Percentiles rank a stretch among this genome's conserved stretches.
Evolutionary conservation across 1,140 invertebrate species (phyloP).

Genomic region (Ceratosolen solmsi): DNA sequence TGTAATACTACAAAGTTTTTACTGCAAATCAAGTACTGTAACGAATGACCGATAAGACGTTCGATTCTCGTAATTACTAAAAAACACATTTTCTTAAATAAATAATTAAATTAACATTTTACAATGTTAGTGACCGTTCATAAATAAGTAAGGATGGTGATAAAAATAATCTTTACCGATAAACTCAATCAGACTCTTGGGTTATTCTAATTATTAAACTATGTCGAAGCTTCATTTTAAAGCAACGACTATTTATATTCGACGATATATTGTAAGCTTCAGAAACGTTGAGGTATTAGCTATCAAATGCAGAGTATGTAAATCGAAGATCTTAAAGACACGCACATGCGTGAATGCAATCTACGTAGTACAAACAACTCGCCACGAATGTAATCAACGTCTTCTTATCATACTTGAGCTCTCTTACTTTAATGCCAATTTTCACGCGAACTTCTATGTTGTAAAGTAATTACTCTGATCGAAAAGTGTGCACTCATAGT

Average conservation of each 20-base stretch:
- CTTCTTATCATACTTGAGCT: constrained; percentile 18
- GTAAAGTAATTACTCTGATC: constrained; percentile 44
- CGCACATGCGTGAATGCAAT: background rate
- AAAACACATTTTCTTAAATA: background rate
- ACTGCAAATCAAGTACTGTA: background rate
- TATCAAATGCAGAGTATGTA: no score
- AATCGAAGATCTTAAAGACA: constrained; percentile 6
- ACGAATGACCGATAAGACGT: background rate
- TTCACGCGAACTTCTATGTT: constrained; percentile 54
- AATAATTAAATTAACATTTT: background rate
- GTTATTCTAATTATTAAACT: background rate
- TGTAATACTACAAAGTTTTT: background rate
- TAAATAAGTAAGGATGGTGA: background rate
- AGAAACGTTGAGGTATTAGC: no score
- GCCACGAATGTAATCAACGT: no score
- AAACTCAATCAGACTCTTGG: background rate
- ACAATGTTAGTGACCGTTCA: background rate
- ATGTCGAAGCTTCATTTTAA: background rate
- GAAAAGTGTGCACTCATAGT: background rate
- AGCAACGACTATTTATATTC: no score
- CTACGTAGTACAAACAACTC: no score
- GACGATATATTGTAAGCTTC: no score
- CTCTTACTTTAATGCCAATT: constrained; percentile 53
- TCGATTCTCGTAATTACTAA: background rate
- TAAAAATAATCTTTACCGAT: background rate